Evolutionary conservation across 2,888 invertebrate genomes (phyloP), one percentile per base, ranked within the genome.

Genomic region (Chrysotoxum bicinctum): DNA sequence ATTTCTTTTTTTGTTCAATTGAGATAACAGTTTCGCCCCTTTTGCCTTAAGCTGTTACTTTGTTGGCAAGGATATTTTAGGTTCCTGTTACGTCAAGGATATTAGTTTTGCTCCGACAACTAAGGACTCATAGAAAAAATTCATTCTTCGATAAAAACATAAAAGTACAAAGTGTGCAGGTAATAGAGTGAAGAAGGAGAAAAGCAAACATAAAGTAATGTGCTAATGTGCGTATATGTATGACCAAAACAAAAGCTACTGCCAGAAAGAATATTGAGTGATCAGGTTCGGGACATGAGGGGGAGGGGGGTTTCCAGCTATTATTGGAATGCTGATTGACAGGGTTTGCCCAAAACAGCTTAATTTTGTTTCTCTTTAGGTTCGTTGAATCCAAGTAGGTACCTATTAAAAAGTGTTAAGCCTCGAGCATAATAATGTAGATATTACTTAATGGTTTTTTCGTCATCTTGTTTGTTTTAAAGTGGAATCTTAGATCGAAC

Each of bases 241-340:
- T 58, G 80, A 76, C 75, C 66, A 84, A 80, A 72, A 84, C 84
- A 84, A 84, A 80, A 80, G 84, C 69, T 40, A 21, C 58, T 43
- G 19, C 12, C 7, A 64, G 26, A 40, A 66, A 56, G 66, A 70
- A 48, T 12, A 12, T 70, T 60, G 56, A 79, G 58, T 68, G 75
- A 75, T 60, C 75, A 84, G 10, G 30, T 0, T 5, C 16, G 30
- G 16, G 16, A 12, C 26, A 23, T 12, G 23, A 2, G 14, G 10
- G 16, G 16, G 45, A 16, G 5, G 7, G 2, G 9, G 32, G 1
- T 32, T 5, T 32, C 32, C 7, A 26, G 7, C 3, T 1, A 26
- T 26, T 3, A 3, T 26, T 26, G n/a, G n/a, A n/a, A n/a, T n/a
- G n/a, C n/a, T n/a, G n/a, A n/a, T n/a, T n/a, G n/a, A n/a, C n/a